Conservation (phyloP, 2,113 vertebrate species). For the Blennius ocellaris region DNA sequence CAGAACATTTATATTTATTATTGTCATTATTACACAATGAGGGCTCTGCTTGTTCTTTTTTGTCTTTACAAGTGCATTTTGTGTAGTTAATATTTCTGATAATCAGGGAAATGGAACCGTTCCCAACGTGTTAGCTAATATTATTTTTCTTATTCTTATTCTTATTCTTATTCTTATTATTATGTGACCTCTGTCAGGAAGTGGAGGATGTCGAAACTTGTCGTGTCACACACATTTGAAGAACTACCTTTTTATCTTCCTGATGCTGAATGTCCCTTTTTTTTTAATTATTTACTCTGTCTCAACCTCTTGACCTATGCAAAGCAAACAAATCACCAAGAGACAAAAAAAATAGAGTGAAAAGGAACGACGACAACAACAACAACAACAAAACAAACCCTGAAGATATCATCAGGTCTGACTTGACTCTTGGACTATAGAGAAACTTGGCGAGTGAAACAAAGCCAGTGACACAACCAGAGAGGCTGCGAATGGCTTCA, state of each 20-base stretch:
- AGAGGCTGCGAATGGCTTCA: conserved; percentile 59
- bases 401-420: conserved; percentile 76
- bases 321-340: conserved; percentile 77
- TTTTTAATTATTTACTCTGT: conserved; percentile 76
- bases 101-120: conserved; percentile 97
- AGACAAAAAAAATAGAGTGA: conserved; percentile 62
- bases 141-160: neutral
- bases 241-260: conserved; percentile 83
- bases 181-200: conserved; percentile 83
- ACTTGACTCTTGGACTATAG: conserved; percentile 70
- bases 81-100: conserved; percentile 80
- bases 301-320: conserved; percentile 83
- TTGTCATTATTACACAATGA: conserved; percentile 75
- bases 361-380: conserved; percentile 2
- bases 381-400: conserved; percentile 53
- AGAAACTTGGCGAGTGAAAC: conserved; percentile 75
- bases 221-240: conserved; percentile 82
- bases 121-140: conserved; percentile 82
- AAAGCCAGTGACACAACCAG: conserved; percentile 73
- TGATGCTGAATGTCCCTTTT: conserved; percentile 91
- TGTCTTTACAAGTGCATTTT: conserved; percentile 80
- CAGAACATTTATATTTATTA: conserved; percentile 77
- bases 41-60: conserved; percentile 78
- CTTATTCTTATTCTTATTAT: conserved; percentile 53
- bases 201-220: conserved; percentile 83